Conservation (phyloP, 2,797 vertebrate genomes). For the Microctenopoma lineatum region DNA sequence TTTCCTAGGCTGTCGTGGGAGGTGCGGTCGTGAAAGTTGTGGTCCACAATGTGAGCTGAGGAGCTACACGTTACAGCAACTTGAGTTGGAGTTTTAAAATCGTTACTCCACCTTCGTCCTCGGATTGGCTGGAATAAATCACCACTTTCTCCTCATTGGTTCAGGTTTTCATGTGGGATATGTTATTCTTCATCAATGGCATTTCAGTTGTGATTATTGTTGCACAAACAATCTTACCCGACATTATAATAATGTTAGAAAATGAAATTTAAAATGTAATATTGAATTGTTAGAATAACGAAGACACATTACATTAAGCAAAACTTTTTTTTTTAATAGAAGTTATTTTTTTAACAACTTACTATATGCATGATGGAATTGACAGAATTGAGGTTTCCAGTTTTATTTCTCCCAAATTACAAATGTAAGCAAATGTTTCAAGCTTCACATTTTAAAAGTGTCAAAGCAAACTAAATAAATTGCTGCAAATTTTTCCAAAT, state of each 20-base stretch:
- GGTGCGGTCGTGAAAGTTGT: constrained; percentile 60
- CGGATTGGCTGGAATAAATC: constrained; percentile 76
- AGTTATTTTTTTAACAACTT: no score
- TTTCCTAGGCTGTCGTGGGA: constrained; percentile 58
- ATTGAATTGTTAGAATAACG: no score
- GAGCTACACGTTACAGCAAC: constrained; percentile 70
- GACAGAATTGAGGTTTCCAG: background rate
- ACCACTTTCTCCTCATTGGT: constrained; percentile 73
- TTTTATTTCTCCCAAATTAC: background rate
- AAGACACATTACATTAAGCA: no score
- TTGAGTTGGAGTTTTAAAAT: constrained; percentile 75
- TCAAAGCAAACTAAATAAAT: background rate
- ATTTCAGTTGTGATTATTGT: constrained; percentile 49
- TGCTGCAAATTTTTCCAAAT: background rate
- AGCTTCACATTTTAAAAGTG: background rate
- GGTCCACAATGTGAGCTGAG: constrained; percentile 64
- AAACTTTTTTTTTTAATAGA: no score
- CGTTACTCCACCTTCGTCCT: constrained; percentile 74
- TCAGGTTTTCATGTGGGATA: constrained; percentile 31
- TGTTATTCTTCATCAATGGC: constrained; percentile 19
- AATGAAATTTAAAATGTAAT: background rate
- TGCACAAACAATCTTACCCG: constrained; percentile 19
- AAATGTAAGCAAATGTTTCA: background rate
- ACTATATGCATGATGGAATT: background rate
- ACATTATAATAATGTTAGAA: background rate